These are phyloP conservation scores for Araneus ventricosus DNA, from an alignment of 1,140 invertebrate species.

Conservation along the genomic window DNA sequence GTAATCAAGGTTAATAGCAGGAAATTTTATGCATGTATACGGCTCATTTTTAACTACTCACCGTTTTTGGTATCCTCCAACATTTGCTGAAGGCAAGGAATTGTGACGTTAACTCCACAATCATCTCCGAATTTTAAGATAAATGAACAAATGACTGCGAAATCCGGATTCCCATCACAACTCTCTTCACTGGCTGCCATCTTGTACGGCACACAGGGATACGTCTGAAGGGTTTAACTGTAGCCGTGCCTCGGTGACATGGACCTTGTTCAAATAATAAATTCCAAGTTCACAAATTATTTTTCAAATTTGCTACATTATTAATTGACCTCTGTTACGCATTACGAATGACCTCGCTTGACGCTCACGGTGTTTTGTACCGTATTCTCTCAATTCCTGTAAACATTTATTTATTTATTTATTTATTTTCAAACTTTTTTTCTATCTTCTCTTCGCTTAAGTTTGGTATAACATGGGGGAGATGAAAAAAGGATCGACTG, in stretches of 20 bases:
- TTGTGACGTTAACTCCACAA: constrained; percentile 84
- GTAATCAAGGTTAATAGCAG: constrained; percentile 67
- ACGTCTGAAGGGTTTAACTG: neutral
- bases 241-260: constrained; percentile 16
- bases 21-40: neutral
- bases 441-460: neutral
- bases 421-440: constrained; percentile 6
- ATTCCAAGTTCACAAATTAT: neutral
- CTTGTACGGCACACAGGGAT: constrained; percentile 63
- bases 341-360: neutral
- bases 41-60: constrained; percentile 73
- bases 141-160: constrained; percentile 96
- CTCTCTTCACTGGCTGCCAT: constrained; percentile 75
- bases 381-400: neutral
- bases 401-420: neutral
- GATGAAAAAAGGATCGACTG: no score
- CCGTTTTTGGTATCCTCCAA: constrained; percentile 93
- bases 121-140: constrained; percentile 91
- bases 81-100: constrained; percentile 91
- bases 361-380: neutral
- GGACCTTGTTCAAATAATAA: neutral
- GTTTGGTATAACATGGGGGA: no score
- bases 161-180: constrained; percentile 96
- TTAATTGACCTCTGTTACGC: neutral
- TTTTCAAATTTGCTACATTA: neutral